Base-by-base conservation (phyloP, 2,888 invertebrate genomes). In the Drosophila tanythrix region DNA sequence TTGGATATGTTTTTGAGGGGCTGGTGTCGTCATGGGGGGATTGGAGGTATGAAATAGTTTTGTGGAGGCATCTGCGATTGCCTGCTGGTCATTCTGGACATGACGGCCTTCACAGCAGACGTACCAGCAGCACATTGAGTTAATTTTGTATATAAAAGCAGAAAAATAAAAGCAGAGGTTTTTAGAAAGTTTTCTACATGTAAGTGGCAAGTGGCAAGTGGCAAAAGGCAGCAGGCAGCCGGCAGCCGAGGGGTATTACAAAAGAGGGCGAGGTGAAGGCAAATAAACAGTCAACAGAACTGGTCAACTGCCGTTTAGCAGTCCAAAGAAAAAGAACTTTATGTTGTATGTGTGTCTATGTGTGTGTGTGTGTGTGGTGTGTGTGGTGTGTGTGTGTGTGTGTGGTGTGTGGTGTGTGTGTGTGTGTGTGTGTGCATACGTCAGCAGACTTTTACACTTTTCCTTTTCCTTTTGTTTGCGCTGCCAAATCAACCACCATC, bases 401-500 rank as follows among this genome's bases (percentile, higher is more conserved):
- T n/a, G n/a, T n/a, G 33, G 53, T 48, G 50, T 59, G 35, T 60
- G 56, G 33, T 55, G 51, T 71, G 57, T 53, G 50, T 53, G 31
- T 61, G 58, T 58, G 38, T 60, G 59, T 68, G 57, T 70, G 61
- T 67, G 79, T 75, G 75, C 59, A 79, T 79, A 79, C 85, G 86
- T 88, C 88, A 85, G 85, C 82, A 86, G 86, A 78, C 70, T 75
- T 88, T 83, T 64, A 65, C 35, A 50, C 50, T 27, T 59, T 74
- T 74, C 74, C 81, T 76, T 79, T 83, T 76, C 48, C 59, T 69
- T 74, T 76, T 82, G 84, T 75, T 79, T 62, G 72, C 68, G 73
- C 68, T 80, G 75, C 80, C 83, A 83, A 85, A 85, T 85, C 85
- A 85, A 85, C 88, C 85, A 85, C 88, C 80, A 38, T 33, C 62